phyloP scores from a whole-genome alignment of 2,888 invertebrate genomes.

The Rhorus exstirpatorius region DNA sequence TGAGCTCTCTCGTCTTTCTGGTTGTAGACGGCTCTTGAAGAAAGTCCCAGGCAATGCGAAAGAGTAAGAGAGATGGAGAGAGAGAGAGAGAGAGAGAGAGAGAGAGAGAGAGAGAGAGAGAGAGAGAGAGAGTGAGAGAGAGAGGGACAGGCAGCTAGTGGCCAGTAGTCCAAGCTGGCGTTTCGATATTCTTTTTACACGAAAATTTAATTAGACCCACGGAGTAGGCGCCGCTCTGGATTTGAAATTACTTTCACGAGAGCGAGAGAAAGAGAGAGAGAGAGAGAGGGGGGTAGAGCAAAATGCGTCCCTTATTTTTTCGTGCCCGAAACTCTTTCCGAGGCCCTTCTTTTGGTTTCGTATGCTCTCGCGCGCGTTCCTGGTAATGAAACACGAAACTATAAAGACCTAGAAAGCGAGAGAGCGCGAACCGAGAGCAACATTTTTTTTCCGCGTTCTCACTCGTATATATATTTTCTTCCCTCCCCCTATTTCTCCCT shows the following conservation, averaged over 20 bases:
- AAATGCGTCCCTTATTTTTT: slow-evolving; percentile 59
- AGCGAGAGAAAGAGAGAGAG: slow-evolving; percentile 26
- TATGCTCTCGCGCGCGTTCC: slow-evolving; percentile 28
- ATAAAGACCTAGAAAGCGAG: slow-evolving; percentile 48
- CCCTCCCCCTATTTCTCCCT: slow-evolving; percentile 7
- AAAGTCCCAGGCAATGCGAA: slow-evolving; percentile 9
- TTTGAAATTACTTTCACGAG: slow-evolving; percentile 83
- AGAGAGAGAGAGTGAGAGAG: slow-evolving; percentile 23
- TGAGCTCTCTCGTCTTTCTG: slow-evolving; percentile 6
- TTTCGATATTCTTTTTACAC: slow-evolving; percentile 74
- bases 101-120: neutral
- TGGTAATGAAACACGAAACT: slow-evolving; percentile 63
- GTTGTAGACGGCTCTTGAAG: no score
- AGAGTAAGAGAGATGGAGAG: neutral
- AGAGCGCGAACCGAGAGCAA: slow-evolving; percentile 65
- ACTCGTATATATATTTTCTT: slow-evolving; percentile 21
- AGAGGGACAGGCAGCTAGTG: slow-evolving; percentile 53
- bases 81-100: slow-evolving; percentile 63
- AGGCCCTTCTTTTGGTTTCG: slow-evolving; percentile 47
- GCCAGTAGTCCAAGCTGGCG: slow-evolving; percentile 40
- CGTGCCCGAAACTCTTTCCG: slow-evolving; percentile 67
- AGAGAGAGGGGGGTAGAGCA: slow-evolving; percentile 23
- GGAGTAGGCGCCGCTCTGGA: slow-evolving; percentile 76
- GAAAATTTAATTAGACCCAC: slow-evolving; percentile 82
- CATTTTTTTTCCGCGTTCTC: slow-evolving; percentile 56